Evolutionary conservation across 2,113 vertebrate species (phyloP), one percentile per base, ranked within the genome.

Genomic region (Cygnus buccinator): DNA sequence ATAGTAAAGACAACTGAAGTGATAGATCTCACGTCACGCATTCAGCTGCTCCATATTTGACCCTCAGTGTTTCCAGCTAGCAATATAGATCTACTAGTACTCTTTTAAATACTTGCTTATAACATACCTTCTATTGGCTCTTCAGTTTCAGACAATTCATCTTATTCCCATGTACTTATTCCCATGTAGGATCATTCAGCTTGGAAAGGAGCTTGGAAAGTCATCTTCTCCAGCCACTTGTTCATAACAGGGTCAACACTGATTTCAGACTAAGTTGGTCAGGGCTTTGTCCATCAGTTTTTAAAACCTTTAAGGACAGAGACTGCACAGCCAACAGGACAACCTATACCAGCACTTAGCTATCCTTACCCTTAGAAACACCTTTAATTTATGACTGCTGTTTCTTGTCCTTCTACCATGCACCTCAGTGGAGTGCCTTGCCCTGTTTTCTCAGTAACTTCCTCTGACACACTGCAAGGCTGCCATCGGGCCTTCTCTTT

Each of bases 311-410:
- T 7, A 57, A 31, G 29, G 21, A 14, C 31, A 62, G 23, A 48
- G 10, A 41, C 58, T 37, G 1, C 21, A 68, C 16, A 55, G 21
- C 6, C 54, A 43, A 8, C 7, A 0, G 0, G 33, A 8, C 50
- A 74, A 17, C 33, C 50, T 72, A 4, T 50, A 63, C 33, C 43
- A 62, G 19, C 2, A 1, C 16, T 67, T 31, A 5, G 19, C 12
- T 61, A 23, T 39, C 6, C 16, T 73, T 11, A 13, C 46, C 19
- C 9, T 50, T 11, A 62, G 9, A 82, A 93, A 37, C 7, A 31
- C 2, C 15, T 75, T 20, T 29, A 31, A 44, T 33, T 70, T 23
- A 78, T 61, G 18, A 43, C 10, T 14, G 11, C 14, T 26, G 25
- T 10, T 70, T 39, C 11, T 55, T 28, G 22, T 21, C 73, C 11